Base-by-base conservation (phyloP, 1,140 invertebrate genomes). In the Macrotrachela quadricornifera region DNA sequence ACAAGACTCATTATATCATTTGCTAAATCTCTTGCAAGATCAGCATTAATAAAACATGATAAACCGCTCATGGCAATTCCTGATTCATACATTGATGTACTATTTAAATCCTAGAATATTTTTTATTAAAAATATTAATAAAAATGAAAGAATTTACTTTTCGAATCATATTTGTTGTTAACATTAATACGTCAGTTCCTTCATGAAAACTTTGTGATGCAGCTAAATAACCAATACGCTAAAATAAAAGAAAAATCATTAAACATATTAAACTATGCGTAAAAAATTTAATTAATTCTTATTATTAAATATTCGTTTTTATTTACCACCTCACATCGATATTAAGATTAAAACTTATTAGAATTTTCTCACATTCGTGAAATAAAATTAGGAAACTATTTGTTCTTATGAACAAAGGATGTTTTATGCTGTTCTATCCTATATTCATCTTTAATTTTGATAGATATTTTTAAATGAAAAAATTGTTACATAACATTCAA, bases 151-250 rank as follows among this genome's bases (percentile, higher is more conserved):
- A 4, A 8, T 4, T 30, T 30, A 30, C 21, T 30, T 99, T 99
- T 49, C 91, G 76, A 57, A 99, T 95, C 88, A 99, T 94, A 73
- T 99, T 99, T 18, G 94, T 99, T 12, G 92, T 96, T 54, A 99
- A 73, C 92, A 99, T 97, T 1, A 99, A 71, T 40, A 97, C 76
- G 73, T 96, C 92, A 15, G 86, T 94, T 61, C 91, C 87, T 58
- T 86, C 80, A 73, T 96, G 87, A 71, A 99, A 99, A 67, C 85
- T 88, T 61, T 79, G 92, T 68, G 87, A 88, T 54, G 91, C 90
- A 51, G 91, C 80, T 64, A 97, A 76, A 68, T 99, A 99, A 30
- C 91, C 91, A 63, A 95, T 86, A 58, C 90, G 75, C 70, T 73
- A 57, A 40, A 63, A 60, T 42, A 43, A 11, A 11, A 8, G 2